Evolutionary conservation across 2,888 invertebrate genomes (phyloP).

Genomic region (Acheta domesticus): DNA sequence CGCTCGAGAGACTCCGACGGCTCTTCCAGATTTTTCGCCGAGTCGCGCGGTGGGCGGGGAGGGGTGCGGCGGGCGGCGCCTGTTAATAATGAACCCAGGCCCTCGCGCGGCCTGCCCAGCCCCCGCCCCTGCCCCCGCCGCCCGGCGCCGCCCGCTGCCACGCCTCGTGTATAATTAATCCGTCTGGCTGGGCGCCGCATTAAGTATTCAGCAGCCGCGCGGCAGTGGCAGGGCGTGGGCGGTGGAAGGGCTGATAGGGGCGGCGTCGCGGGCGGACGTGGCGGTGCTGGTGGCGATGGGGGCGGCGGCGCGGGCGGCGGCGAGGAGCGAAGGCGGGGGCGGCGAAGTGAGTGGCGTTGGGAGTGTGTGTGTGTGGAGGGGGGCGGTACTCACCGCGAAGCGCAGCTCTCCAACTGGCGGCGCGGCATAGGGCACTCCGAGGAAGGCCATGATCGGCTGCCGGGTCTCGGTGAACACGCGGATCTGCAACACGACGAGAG

Average conservation of each 20-base stretch:
- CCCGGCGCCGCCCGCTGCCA: not conserved
- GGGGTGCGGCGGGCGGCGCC: not conserved
- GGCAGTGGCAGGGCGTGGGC: not conserved
- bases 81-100: not conserved
- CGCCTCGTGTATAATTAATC: conserved; percentile 11
- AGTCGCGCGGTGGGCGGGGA: not conserved
- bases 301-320: not conserved
- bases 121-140: not conserved
- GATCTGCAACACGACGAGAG: conserved; percentile 51
- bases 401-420: conserved; percentile 70
- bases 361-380: no score
- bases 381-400: conserved; percentile 62
- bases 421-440: conserved; percentile 78
- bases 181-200: not conserved
- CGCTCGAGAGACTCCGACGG: not conserved
- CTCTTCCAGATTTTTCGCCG: not conserved
- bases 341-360: no score
- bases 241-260: not conserved
- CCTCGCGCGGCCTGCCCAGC: not conserved
- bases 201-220: not conserved
- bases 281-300: no score
- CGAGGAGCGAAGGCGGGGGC: not conserved
- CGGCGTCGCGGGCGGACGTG: no score
- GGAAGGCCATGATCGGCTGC: conserved; percentile 63
- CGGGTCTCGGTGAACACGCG: conserved; percentile 63